Conservation (phyloP, 2,888 invertebrate genomes). For the Pseudeuparius sepicola region DNA sequence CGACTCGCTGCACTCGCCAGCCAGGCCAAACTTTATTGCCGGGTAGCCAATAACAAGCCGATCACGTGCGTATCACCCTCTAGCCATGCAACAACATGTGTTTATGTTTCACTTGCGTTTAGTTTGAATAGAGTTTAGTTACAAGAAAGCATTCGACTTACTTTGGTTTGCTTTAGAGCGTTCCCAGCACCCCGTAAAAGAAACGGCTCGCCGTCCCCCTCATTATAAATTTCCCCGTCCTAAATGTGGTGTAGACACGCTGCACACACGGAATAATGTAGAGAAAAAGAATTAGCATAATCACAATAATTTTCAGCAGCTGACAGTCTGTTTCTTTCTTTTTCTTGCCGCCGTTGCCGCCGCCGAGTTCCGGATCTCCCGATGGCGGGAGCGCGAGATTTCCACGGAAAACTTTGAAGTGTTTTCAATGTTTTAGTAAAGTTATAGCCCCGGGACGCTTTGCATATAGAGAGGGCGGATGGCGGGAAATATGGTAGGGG, state of each 20-base stretch:
- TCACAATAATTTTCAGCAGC: conserved; percentile 53
- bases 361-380: conserved; percentile 4
- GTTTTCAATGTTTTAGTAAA: conserved; percentile 40
- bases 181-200: too few species aligned
- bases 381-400: conserved; percentile 22
- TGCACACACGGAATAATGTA: conserved; percentile 24
- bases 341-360: conserved; percentile 31
- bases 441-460: conserved; percentile 40
- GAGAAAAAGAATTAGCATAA: conserved; percentile 50
- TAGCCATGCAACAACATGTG: too few species aligned
- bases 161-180: too few species aligned
- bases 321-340: conserved; percentile 50
- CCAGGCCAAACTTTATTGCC: too few species aligned
- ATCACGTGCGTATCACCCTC: too few species aligned
- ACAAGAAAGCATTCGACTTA: too few species aligned
- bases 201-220: too few species aligned
- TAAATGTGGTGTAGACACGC: conserved; percentile 24
- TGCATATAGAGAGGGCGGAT: conserved; percentile 40
- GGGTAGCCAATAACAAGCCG: too few species aligned
- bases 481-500: too few species aligned
- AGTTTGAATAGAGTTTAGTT: too few species aligned
- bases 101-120: too few species aligned
- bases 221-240: conserved; percentile 21
- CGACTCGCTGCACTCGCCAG: too few species aligned
- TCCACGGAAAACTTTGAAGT: conserved; percentile 38